Percentiles rank a stretch among this genome's conserved stretches.
phyloP scores from a whole-genome alignment of 1,140 invertebrate species.

The Achatina immaculata region DNA sequence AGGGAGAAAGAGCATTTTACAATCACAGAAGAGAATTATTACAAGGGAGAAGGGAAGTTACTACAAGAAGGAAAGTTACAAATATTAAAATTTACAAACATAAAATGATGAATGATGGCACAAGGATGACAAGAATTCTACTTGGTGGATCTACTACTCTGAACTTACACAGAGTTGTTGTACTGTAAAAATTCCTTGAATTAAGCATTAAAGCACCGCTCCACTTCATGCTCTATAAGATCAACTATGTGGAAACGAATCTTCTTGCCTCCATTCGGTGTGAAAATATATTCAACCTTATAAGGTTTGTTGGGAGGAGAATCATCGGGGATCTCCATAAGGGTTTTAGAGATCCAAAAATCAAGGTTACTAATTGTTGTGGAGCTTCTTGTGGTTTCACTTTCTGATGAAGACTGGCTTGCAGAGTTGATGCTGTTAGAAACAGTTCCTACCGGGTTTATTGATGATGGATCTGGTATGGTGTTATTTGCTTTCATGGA shows the following conservation, averaged over 20 bases:
- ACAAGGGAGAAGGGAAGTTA: no score
- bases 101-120: not conserved
- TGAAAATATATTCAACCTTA: not conserved
- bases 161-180: no score
- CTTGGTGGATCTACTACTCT: no score
- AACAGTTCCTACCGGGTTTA: not conserved
- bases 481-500: not conserved
- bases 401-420: not conserved
- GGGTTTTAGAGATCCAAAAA: constrained; percentile 25
- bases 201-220: constrained; percentile 15
- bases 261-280: not conserved
- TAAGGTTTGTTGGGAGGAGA: not conserved
- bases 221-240: constrained; percentile 30
- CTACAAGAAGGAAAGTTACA: no score
- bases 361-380: not conserved
- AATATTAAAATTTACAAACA: no score
- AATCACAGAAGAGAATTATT: no score
- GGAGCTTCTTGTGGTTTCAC: not conserved
- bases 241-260: constrained; percentile 25
- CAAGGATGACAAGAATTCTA: no score
- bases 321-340: not conserved
- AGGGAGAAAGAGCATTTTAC: no score
- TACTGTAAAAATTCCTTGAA: no score
- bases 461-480: not conserved
- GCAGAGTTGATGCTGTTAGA: not conserved